Evolutionary conservation across 2,888 invertebrate species (phyloP).

Genomic region (Hemaris fuciformis): DNA sequence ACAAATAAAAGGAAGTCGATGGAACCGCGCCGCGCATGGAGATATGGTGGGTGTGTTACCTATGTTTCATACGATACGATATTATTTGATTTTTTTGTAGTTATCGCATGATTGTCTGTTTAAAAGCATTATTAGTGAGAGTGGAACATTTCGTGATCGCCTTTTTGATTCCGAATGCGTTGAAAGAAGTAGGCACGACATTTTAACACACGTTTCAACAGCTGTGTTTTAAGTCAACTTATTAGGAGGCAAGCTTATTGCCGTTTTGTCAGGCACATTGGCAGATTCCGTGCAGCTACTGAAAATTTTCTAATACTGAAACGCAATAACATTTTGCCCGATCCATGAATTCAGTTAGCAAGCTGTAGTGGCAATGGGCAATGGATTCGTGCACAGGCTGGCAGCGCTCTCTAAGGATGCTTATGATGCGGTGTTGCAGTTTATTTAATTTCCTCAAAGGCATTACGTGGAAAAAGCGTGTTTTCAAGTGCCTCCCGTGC

Average conservation of each 20-base stretch:
- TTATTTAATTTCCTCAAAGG: conserved; percentile 80
- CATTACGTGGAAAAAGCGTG: conserved; percentile 74
- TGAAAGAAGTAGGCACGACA: no score
- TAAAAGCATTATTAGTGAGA: not conserved
- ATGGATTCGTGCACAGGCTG: conserved; percentile 32
- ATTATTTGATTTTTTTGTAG: not conserved
- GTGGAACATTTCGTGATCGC: not conserved
- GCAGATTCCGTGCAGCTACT: no score
- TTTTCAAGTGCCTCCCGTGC: conserved; percentile 55
- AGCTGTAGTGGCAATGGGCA: no score
- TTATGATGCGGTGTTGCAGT: conserved; percentile 77
- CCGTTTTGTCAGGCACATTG: no score
- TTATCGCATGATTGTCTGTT: not conserved
- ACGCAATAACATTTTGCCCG: no score
- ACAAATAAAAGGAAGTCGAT: conserved; percentile 65
- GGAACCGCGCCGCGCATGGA: conserved; percentile 44
- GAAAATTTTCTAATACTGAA: no score
- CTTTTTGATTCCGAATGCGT: no score
- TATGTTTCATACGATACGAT: conserved; percentile 26
- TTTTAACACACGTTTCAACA: no score
- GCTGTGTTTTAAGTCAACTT: no score
- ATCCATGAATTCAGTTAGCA: no score
- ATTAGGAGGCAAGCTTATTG: no score
- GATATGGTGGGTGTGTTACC: conserved; percentile 42
- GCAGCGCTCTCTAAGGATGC: conserved; percentile 56